These are phyloP conservation scores for Dipodomys stephensi DNA, from an alignment of 2,113 vertebrate genomes.

Conservation along the genomic window DNA sequence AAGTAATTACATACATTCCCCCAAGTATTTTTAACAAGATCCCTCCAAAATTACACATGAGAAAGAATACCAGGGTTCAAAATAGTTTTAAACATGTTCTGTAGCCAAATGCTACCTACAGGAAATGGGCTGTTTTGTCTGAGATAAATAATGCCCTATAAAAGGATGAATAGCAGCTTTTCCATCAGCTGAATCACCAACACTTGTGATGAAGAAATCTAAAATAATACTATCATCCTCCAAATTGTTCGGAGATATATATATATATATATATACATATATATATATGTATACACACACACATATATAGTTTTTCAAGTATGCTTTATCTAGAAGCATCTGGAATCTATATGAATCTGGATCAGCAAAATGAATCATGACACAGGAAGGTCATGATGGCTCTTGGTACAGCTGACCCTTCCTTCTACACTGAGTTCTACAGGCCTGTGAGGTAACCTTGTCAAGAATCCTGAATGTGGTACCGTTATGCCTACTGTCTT, in stretches of 20 bases:
- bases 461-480: no score
- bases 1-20: background rate
- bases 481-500: background rate
- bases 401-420: background rate
- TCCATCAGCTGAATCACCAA: background rate
- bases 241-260: background rate
- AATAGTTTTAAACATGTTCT: background rate
- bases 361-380: background rate
- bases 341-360: background rate
- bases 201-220: background rate
- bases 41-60: conserved; percentile 6
- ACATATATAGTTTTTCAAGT: background rate
- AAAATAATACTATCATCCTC: background rate
- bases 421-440: background rate
- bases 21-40: background rate
- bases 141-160: background rate
- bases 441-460: background rate
- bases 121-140: background rate
- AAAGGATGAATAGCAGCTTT: background rate
- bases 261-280: no score
- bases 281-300: no score
- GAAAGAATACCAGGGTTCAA: background rate
- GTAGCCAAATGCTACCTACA: background rate
- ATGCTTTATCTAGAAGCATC: background rate
- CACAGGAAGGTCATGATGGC: background rate